Conservation (phyloP, 2,797 vertebrate species). For the Mionectes olivaceus region DNA sequence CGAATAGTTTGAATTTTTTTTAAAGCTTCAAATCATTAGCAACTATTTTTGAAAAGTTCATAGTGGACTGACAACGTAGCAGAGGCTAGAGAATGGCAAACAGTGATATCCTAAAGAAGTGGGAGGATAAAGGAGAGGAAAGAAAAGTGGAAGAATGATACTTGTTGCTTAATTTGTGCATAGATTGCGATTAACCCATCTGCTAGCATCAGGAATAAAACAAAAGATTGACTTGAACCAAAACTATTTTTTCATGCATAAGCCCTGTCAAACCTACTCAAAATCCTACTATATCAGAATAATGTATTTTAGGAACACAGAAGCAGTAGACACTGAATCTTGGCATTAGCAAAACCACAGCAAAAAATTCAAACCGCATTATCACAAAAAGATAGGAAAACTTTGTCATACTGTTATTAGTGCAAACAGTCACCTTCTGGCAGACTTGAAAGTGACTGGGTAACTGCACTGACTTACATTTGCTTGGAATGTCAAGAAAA, state of each 20-base stretch:
- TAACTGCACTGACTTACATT: neutral
- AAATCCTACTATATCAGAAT: neutral
- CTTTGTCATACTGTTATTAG: neutral
- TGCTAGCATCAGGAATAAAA: neutral
- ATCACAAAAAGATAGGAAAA: neutral
- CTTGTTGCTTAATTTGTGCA: neutral
- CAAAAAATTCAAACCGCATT: neutral
- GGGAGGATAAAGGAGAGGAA: neutral
- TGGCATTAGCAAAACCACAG: neutral
- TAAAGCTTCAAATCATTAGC: neutral
- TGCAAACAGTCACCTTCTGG: neutral
- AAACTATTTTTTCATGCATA: neutral
- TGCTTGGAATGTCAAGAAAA: neutral
- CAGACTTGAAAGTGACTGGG: neutral
- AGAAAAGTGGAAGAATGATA: neutral
- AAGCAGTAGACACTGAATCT: neutral
- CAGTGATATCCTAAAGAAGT: neutral
- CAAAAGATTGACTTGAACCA: neutral
- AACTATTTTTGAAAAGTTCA: neutral
- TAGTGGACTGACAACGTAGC: neutral
- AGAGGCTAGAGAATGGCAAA: neutral
- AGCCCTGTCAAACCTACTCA: neutral
- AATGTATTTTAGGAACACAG: neutral
- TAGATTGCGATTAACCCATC: neutral
- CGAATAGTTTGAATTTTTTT: neutral